Base-by-base conservation (phyloP, 1,140 invertebrate genomes). In the Eriocheir sinensis region DNA sequence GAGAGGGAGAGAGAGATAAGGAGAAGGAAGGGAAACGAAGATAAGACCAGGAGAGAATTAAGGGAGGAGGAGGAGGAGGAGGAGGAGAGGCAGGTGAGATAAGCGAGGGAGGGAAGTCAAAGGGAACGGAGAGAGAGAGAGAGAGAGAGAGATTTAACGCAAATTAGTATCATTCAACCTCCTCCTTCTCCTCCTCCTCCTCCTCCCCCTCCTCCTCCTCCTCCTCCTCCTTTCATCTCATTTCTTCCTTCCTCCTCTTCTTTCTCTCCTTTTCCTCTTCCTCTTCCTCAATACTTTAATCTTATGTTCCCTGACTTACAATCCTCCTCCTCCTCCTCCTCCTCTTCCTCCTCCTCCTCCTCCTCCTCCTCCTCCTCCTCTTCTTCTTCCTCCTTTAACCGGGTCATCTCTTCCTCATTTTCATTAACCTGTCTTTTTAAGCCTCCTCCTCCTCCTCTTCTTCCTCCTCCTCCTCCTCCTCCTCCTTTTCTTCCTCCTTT, bases 1-100 rank as follows among this genome's bases (percentile, higher is more conserved):
- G 80, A 83, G 80, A 83, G 30, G 30, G 80, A 83, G 80, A 83
- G 30, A 83, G 80, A 83, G 80, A 83, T 12, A 83, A 83, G 80
- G 36, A 38, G 36, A n/a, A 83, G 80, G 36, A 38, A n/a, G 30
- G 80, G 36, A 2, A 53, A 21, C 0, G 12, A 21, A 53, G 48
- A 53, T 53, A 53, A 53, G 48, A 9, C 15, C 15, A 38, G 80
- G 80, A 83, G n/a, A 15, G n/a, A 72, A 72, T 72, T 15, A n/a
- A 72, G 60, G 36, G 80, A 83, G 80, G 36, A 38, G 36, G 80
- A 83, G 80, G 36, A 38, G 36, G 80, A 83, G 80, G 36, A 38
- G 36, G 80, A 83, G 80, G 36, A 38, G 80, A 83, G 80, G 36
- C 0, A 53, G 48, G 2, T 53, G 48, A 53, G 48, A 53, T 53